These are phyloP conservation scores for Dunckerocampus dactyliophorus DNA, from an alignment of 2,113 vertebrate genomes.

Conservation along the genomic window DNA sequence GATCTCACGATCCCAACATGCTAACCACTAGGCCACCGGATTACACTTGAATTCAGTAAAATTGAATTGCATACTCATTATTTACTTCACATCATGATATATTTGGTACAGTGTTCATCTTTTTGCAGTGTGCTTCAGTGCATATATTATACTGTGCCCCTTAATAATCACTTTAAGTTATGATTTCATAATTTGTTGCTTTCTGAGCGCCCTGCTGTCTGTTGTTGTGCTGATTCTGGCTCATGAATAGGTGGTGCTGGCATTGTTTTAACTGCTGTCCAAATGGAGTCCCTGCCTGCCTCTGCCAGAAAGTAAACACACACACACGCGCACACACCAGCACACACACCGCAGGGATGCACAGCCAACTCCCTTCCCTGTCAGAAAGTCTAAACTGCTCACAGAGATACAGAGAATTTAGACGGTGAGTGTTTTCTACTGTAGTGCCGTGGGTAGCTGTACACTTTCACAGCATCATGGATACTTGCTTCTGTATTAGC, in stretches of 20 bases:
- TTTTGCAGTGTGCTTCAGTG: too few species aligned
- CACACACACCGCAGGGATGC: neutral
- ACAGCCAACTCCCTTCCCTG: neutral
- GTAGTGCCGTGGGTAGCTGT: conserved; percentile 25
- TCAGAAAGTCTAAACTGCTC: conserved; percentile 19
- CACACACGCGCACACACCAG: conserved; percentile 4
- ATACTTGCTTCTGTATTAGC: conserved; percentile 6
- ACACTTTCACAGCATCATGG: conserved; percentile 30
- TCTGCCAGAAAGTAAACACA: conserved; percentile 22
- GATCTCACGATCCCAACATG: too few species aligned
- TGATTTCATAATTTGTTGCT: neutral
- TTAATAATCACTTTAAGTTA: neutral
- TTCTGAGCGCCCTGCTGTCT: neutral
- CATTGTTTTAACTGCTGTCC: conserved; percentile 10
- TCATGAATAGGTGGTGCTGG: neutral
- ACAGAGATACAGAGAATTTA: conserved; percentile 7
- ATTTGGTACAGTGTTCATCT: too few species aligned
- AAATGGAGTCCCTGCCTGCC: conserved; percentile 22
- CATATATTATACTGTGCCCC: too few species aligned
- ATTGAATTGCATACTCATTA: too few species aligned
- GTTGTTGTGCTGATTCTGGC: neutral
- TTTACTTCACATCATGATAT: too few species aligned
- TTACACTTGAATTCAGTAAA: too few species aligned
- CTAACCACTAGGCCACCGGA: too few species aligned
- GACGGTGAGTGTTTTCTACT: conserved; percentile 4